Base-by-base conservation (phyloP, 2,797 vertebrate species). In the Notolabrus celidotus region DNA sequence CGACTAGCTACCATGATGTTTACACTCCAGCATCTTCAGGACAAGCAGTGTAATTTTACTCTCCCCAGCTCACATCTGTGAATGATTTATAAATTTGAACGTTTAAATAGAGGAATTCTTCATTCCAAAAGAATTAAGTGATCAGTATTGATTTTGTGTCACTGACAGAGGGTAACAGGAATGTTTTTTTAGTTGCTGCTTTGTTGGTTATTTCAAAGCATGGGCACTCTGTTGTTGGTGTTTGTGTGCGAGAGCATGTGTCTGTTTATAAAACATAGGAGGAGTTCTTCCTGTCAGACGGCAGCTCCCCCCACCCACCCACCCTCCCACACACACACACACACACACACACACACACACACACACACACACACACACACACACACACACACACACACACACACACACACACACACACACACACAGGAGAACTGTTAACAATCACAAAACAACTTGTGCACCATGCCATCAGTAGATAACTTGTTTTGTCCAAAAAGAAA, bases 201-300 rank as follows among this genome's bases (percentile, higher is more conserved):
- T 23, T 7, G 11, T 46, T 9, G 17, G n/a, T 10, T 2, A 10
- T 22, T 46, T 16, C 8, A 29, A 25, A 46, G 22, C 15, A 16
- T 27, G 10, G 16, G 9, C 49, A 16, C 16, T 16, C 22, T 25
- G 29, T 22, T 38, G 27, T 29, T 12, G 17, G 55, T 59, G 49
- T 58, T 34, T 69, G 41, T 55, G 69, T 50, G 54, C 45, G 57
- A 46, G n/a, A 50, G 53, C 66, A 39, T 61, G 50, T 62, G 50
- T 69, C 27, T 80, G 68, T 85, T 78, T 78, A 77, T 60, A 59
- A 61, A 71, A 23, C 47, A 50, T 39, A 61, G 74, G 77, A 46
- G 77, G 74, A 69, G 73, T 5, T 23, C 83, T 80, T 83, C 80
- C 80, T 80, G 77, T 73, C 1, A 12, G 62, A 12, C 62, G 19